Evolutionary conservation across 2,888 invertebrate genomes (phyloP).

Genomic region (Drosophila pegasa): DNA sequence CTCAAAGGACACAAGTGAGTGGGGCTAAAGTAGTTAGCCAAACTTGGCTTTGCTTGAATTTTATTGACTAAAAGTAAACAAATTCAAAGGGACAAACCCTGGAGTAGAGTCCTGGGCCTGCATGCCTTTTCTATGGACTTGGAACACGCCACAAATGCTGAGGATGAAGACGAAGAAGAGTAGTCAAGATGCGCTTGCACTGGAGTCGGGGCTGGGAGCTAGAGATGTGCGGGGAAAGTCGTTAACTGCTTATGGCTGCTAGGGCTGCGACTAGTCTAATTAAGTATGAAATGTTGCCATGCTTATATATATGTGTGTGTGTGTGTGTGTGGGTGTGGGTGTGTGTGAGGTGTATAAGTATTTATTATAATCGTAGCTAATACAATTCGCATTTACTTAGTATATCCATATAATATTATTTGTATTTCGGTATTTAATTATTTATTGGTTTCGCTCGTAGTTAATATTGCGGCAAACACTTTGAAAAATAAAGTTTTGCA

Average conservation of each 20-base stretch:
- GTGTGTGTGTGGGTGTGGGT: conserved; percentile 3
- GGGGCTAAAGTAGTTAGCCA: no score
- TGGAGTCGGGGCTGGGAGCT: conserved; percentile 2
- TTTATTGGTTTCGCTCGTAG: conserved; percentile 29
- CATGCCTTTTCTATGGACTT: no score
- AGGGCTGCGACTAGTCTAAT: conserved; percentile 37
- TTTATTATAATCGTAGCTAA: conserved; percentile 47
- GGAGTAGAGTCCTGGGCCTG: conserved; percentile 22
- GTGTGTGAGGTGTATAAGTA: conserved; percentile 20
- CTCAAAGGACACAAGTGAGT: conserved; percentile 17
- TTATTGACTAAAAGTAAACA: no score
- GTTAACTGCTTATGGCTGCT: conserved; percentile 55
- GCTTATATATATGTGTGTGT: conserved; percentile 10
- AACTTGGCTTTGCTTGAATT: no score
- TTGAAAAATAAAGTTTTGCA: conserved; percentile 75
- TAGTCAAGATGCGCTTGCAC: conserved; percentile 9
- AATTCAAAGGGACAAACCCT: no score
- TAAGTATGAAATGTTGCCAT: conserved; percentile 51
- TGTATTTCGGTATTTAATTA: conserved; percentile 13
- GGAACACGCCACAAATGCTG: conserved; percentile 36
- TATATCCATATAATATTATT: conserved; percentile 5
- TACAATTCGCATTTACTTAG: conserved; percentile 45
- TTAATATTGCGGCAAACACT: conserved; percentile 68
- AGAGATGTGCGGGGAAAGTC: conserved; percentile 23
- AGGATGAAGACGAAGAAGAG: conserved; percentile 31